Evolutionary conservation across 92 coral and sea anemone genomes (phyloP).

Genomic region (Umimayanthus chanpuru): DNA sequence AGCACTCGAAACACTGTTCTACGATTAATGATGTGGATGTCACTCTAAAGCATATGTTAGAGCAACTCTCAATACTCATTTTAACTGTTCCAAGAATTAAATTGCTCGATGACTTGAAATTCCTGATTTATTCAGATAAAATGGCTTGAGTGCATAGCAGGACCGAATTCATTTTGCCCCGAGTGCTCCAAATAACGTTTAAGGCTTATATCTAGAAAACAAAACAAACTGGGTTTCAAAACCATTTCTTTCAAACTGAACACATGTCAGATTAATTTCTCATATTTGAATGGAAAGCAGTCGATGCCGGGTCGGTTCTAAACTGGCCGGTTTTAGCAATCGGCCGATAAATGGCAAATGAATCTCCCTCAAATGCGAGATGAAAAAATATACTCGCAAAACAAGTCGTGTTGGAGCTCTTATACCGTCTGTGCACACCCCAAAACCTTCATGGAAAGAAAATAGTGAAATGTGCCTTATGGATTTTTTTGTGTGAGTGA

Average conservation of each 20-base stretch:
- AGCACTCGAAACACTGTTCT: background rate
- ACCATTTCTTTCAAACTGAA: background rate
- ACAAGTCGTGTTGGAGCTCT: background rate
- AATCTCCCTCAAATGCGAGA: background rate
- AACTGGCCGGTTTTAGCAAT: background rate
- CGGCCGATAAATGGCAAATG: background rate
- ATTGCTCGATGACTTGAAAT: background rate
- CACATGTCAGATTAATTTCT: background rate
- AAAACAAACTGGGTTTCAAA: background rate
- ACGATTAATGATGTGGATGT: slow-evolving; percentile 1
- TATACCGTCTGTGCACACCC: background rate
- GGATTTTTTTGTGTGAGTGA: slow-evolving; percentile 3
- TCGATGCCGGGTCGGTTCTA: background rate
- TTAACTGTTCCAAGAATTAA: background rate
- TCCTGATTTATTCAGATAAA: background rate
- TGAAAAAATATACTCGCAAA: background rate
- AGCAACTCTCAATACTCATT: background rate
- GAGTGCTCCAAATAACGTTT: background rate
- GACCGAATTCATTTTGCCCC: background rate
- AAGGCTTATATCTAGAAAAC: background rate
- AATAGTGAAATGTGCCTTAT: background rate
- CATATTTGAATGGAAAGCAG: background rate
- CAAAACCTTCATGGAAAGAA: too few relatives aligned
- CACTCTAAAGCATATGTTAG: background rate
- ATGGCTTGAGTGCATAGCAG: background rate